phyloP scores from a whole-genome alignment of 2,888 invertebrate species.

The Amphimallon solstitiale region DNA sequence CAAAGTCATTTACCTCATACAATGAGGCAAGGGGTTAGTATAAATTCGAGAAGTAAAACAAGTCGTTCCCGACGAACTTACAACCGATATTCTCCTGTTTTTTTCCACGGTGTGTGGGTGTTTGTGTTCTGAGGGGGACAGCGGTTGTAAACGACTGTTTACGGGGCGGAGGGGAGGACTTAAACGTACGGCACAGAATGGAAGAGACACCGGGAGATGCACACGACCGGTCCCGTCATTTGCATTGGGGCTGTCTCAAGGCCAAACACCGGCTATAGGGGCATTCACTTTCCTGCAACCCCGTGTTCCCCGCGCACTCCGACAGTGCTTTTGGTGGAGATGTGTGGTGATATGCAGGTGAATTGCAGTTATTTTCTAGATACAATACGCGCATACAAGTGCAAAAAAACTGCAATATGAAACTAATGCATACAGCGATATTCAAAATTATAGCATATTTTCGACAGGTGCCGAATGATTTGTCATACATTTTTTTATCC shows the following conservation, averaged over 20 bases:
- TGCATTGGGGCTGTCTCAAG: conserved; percentile 51
- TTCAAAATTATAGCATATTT: no score
- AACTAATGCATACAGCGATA: no score
- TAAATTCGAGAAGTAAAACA: no score
- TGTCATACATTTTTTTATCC: no score
- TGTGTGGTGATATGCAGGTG: conserved; percentile 39
- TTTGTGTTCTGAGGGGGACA: conserved; percentile 14
- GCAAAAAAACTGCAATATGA: background rate
- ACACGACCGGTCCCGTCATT: conserved; percentile 48
- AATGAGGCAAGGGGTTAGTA: no score
- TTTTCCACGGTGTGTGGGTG: background rate
- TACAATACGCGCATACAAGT: conserved; percentile 5
- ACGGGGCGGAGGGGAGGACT: conserved; percentile 20
- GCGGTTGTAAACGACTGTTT: background rate
- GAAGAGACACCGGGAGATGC: conserved; percentile 47
- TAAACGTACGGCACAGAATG: conserved; percentile 24
- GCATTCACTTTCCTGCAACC: conserved; percentile 46
- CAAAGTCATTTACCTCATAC: no score
- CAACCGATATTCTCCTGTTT: background rate
- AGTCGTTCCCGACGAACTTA: no score
- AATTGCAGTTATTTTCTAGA: conserved; percentile 25
- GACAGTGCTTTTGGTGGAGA: conserved; percentile 38
- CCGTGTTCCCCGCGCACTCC: conserved; percentile 35
- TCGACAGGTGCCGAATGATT: no score
- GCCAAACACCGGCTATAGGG: conserved; percentile 48